phyloP scores from a whole-genome alignment of 2,888 invertebrate species.

The Mythimna impura region DNA sequence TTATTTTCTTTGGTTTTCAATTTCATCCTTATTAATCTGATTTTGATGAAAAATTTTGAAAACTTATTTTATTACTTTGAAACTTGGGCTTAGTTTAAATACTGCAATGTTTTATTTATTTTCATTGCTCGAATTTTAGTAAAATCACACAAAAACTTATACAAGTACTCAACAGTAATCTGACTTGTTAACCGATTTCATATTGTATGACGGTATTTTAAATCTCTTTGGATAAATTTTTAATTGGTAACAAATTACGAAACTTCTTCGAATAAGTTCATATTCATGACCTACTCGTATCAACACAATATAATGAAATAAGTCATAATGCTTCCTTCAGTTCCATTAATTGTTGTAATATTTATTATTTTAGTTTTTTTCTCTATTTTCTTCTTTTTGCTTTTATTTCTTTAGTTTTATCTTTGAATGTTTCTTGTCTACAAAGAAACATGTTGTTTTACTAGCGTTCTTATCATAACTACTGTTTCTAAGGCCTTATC shows the following conservation, averaged over 20 bases:
- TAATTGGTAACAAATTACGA: neutral
- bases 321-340: slow-evolving; percentile 20
- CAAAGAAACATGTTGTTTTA: neutral
- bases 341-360: slow-evolving; percentile 18
- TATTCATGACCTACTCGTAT: slow-evolving; percentile 28
- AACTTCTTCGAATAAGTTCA: neutral
- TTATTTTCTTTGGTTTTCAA: neutral
- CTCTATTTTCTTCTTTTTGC: neutral
- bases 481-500: slow-evolving; percentile 21
- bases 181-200: neutral
- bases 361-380: slow-evolving; percentile 32
- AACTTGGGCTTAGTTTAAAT: neutral
- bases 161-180: neutral
- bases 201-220: neutral
- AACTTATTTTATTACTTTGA: neutral
- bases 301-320: neutral
- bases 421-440: neutral
- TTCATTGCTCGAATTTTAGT: neutral
- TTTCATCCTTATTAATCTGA: neutral
- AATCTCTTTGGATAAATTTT: neutral
- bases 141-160: neutral
- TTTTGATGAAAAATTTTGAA: neutral
- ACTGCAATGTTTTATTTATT: neutral
- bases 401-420: slow-evolving; percentile 7
- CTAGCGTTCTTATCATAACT: slow-evolving; percentile 5